These are phyloP conservation scores for Penaeus chinensis DNA, from an alignment of 1,140 invertebrate genomes.

Conservation along the genomic window DNA sequence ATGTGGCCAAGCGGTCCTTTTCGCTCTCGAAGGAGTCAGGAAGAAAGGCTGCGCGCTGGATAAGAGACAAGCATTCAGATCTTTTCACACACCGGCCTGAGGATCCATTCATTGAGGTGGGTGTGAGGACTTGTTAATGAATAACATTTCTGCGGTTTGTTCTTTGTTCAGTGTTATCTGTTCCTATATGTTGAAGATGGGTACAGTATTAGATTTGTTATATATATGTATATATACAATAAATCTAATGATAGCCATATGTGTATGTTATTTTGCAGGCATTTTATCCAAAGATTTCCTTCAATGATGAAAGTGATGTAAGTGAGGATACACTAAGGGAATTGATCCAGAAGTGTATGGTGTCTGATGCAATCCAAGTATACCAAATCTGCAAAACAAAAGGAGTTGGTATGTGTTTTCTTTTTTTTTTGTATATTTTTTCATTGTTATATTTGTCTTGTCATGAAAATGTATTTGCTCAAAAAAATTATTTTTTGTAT, in stretches of 20 bases:
- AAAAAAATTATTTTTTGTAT: too few species aligned
- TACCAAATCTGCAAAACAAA: conserved; percentile 79
- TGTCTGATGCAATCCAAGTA: conserved; percentile 79
- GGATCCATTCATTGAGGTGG: conserved; percentile 75
- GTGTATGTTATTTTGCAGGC: conserved; percentile 69
- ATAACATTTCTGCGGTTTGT: background rate
- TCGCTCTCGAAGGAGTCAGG: conserved; percentile 87
- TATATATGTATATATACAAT: background rate
- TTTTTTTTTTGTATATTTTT: background rate
- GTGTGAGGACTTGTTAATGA: conserved; percentile 8
- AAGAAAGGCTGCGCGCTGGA: conserved; percentile 86
- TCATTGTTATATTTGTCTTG: background rate
- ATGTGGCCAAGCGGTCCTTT: conserved; percentile 78
- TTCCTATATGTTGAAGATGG: background rate
- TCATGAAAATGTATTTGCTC: too few species aligned
- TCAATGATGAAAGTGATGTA: conserved; percentile 78
- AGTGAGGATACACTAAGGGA: conserved; percentile 75
- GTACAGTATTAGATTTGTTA: background rate
- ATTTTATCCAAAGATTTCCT: conserved; percentile 78
- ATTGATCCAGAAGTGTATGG: conserved; percentile 75
- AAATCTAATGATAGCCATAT: background rate
- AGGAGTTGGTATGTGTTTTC: conserved; percentile 68
- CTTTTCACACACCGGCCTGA: conserved; percentile 79
- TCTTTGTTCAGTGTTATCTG: conserved; percentile 3
- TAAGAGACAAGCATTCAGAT: conserved; percentile 80